Evolutionary conservation across 2,113 vertebrate species (phyloP).

Genomic region (Pomatorhinus ruficollis): DNA sequence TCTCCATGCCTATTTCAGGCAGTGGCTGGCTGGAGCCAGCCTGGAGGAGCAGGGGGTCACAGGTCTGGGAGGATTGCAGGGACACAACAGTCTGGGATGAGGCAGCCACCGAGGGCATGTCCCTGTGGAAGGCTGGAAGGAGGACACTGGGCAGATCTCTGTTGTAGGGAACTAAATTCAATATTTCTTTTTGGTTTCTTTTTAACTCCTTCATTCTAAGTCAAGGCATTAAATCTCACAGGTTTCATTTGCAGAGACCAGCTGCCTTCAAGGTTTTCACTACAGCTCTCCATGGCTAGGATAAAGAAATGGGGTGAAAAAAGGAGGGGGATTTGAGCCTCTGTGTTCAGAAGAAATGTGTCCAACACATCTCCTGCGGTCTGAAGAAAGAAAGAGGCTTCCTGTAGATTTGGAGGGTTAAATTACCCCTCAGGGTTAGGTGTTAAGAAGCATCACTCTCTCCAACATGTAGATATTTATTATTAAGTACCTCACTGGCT

Average conservation of each 20-base stretch:
- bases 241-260: neutral
- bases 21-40: conserved; percentile 28
- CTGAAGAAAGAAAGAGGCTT: neutral
- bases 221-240: neutral
- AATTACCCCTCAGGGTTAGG: neutral
- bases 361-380: neutral
- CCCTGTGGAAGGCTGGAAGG: neutral
- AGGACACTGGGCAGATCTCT: neutral
- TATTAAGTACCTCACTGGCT: neutral
- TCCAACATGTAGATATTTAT: neutral
- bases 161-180: neutral
- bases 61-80: neutral
- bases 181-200: neutral
- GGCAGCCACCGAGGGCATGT: neutral
- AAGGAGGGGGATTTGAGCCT: neutral
- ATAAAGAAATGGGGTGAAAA: neutral
- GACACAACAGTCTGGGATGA: neutral
- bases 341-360: neutral
- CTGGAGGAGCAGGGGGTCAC: neutral
- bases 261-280: neutral
- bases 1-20: neutral
- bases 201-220: neutral
- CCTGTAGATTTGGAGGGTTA: neutral
- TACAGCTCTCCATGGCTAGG: neutral
- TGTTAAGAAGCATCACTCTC: neutral